Evolutionary conservation across 2,888 invertebrate species (phyloP).

Genomic region (Cantharis rustica): DNA sequence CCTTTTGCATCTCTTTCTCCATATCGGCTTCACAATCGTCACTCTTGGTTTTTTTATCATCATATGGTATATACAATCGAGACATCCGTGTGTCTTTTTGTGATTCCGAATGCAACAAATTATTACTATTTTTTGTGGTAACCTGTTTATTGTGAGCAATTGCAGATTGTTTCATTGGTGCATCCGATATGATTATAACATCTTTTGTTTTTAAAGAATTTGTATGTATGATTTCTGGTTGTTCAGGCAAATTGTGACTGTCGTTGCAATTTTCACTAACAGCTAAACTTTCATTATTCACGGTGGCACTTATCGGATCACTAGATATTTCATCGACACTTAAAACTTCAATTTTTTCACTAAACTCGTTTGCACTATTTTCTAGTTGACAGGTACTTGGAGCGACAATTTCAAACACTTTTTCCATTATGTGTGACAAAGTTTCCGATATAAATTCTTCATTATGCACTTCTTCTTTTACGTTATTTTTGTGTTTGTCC

Average conservation of each 20-base stretch:
- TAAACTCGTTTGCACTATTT: background rate
- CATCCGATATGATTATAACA: background rate
- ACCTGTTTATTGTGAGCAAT: background rate
- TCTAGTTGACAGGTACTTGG: background rate
- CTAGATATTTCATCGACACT: background rate
- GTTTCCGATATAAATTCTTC: background rate
- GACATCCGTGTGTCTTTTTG: background rate
- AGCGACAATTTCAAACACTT: background rate
- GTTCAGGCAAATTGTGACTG: background rate
- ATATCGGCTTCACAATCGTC: conserved; percentile 42
- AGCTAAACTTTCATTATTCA: background rate
- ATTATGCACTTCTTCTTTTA: background rate
- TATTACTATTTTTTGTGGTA: background rate
- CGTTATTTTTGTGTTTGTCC: background rate
- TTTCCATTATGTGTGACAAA: background rate
- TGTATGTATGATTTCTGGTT: background rate
- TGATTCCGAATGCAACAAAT: background rate
- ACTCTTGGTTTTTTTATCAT: conserved; percentile 27
- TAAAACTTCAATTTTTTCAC: background rate
- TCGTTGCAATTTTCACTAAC: background rate
- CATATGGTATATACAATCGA: conserved; percentile 10
- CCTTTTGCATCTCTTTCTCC: conserved; percentile 52
- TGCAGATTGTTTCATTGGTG: background rate
- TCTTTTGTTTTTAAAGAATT: background rate
- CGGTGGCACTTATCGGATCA: background rate